A percentile compares a stretch with the other conserved stretches of the same genome.
These are phyloP conservation scores for Eilema sororculum DNA, from an alignment of 2,888 invertebrate genomes.

Conservation along the genomic window DNA sequence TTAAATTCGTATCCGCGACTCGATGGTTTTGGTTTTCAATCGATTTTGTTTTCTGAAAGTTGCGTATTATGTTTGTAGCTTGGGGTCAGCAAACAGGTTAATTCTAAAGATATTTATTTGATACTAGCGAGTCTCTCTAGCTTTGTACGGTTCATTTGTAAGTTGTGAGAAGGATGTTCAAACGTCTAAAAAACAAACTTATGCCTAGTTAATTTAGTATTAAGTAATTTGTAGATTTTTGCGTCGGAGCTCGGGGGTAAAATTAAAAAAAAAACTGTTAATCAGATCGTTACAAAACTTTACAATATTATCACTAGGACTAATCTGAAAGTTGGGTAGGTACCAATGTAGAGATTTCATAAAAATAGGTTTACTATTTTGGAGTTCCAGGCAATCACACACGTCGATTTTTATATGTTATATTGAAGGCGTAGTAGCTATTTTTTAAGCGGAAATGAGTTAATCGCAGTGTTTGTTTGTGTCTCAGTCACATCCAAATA, in stretches of 20 bases:
- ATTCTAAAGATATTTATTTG: too few species aligned
- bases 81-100: not conserved
- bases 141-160: too few species aligned
- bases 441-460: conserved; percentile 34
- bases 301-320: not conserved
- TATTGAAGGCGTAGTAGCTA: not conserved
- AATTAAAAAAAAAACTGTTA: too few species aligned
- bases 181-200: too few species aligned
- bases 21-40: conserved; percentile 17
- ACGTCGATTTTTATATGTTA: not conserved
- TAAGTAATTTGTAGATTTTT: too few species aligned
- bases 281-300: not conserved
- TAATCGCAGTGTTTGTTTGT: conserved; percentile 46
- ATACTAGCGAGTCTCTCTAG: too few species aligned
- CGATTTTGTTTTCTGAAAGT: conserved; percentile 19
- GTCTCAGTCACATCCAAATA: conserved; percentile 48
- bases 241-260: too few species aligned
- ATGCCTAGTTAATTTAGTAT: too few species aligned
- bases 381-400: too few species aligned
- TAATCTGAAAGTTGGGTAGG: too few species aligned
- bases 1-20: conserved; percentile 41
- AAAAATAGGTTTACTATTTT: too few species aligned
- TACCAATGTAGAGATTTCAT: too few species aligned
- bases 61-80: not conserved
- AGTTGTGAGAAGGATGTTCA: not conserved